These are phyloP conservation scores for Nomada lathburiana DNA, from an alignment of 2,888 invertebrate species.

Conservation along the genomic window DNA sequence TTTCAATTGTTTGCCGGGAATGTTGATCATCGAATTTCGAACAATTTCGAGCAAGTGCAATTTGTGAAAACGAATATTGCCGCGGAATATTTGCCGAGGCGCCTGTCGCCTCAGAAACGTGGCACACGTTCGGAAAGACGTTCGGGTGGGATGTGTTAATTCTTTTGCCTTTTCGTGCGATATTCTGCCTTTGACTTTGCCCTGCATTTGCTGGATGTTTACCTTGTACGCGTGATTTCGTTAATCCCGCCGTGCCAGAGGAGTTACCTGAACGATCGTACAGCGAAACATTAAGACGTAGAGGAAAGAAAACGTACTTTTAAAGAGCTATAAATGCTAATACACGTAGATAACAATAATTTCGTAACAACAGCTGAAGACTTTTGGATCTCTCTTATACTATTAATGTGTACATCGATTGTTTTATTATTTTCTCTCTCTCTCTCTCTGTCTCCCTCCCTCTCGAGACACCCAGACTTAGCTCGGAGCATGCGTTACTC, in stretches of 20 bases:
- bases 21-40: no score
- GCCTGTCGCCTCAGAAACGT: no score
- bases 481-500: conserved; percentile 18
- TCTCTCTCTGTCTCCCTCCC: no score
- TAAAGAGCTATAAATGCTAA: not conserved
- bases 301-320: not conserved
- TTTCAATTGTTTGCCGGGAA: no score
- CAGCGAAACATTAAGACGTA: not conserved
- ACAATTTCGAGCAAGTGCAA: no score
- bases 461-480: not conserved
- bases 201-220: not conserved
- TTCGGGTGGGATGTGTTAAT: not conserved
- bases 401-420: not conserved
- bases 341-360: conserved; percentile 3
- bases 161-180: not conserved
- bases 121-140: no score
- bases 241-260: not conserved
- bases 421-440: no score
- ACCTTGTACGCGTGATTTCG: not conserved
- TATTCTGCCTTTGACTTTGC: not conserved
- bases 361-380: not conserved
- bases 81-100: no score
- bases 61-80: no score
- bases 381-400: not conserved
- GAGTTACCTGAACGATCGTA: not conserved